Evolutionary conservation across 1,140 invertebrate genomes (phyloP).

Genomic region (Yoshiicerus persimilis): DNA sequence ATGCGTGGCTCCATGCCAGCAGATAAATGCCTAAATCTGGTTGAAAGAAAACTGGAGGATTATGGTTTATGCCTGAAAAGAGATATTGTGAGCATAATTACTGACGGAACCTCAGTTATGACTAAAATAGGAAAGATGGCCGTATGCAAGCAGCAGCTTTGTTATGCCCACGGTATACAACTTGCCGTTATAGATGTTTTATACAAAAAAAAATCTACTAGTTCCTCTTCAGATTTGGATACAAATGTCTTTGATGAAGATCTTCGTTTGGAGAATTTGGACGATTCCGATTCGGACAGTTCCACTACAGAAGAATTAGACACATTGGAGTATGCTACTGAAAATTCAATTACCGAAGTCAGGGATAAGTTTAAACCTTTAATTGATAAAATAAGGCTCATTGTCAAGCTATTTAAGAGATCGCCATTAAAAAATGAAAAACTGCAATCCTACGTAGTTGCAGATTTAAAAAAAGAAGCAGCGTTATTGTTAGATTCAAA

Average conservation of each 20-base stretch:
- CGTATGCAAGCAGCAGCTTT: neutral
- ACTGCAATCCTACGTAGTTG: neutral
- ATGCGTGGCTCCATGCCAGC: neutral
- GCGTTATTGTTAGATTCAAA: neutral
- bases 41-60: neutral
- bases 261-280: no score
- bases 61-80: neutral
- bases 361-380: neutral
- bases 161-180: conserved; percentile 30
- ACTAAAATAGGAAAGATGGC: conserved; percentile 9
- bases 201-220: neutral
- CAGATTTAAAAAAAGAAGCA: neutral
- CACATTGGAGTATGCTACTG: no score
- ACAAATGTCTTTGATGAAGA: no score
- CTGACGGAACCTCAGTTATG: conserved; percentile 33
- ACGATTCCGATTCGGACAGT: neutral
- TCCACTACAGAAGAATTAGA: neutral
- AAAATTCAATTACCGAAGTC: neutral
- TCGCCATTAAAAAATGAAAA: neutral
- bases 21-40: neutral
- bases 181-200: conserved; percentile 29
- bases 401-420: neutral
- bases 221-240: no score
- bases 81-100: conserved; percentile 7
- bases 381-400: neutral